phyloP scores from a whole-genome alignment of 2,797 vertebrate species.

The Pseudomugil gertrudae region DNA sequence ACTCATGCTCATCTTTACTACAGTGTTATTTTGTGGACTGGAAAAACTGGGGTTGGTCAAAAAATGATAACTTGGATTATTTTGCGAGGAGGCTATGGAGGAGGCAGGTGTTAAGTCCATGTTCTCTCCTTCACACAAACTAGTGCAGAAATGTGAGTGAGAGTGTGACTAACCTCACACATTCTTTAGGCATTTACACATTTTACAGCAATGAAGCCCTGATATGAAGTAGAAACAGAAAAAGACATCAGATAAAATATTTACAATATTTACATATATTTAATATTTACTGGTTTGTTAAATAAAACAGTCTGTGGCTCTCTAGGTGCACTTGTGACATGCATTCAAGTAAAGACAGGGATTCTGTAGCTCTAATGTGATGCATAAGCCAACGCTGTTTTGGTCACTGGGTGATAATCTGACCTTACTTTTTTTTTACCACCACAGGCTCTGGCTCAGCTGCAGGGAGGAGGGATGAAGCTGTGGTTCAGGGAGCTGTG shows the following conservation, averaged over 20 bases:
- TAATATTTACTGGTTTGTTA: neutral
- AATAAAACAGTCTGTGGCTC: neutral
- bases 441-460: no score
- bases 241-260: neutral
- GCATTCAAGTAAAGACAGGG: no score
- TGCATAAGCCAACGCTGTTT: no score
- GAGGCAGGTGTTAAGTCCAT: neutral
- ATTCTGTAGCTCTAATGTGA: no score
- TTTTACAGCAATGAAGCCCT: neutral
- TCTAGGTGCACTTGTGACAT: no score
- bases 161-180: neutral
- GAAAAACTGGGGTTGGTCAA: neutral
- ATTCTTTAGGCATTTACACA: neutral
- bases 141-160: neutral
- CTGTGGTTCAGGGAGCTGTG: no score
- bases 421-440: no score
- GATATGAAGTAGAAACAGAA: no score
- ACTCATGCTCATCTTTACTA: neutral
- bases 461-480: no score
- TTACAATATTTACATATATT: no score
- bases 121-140: neutral
- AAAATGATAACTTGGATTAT: neutral
- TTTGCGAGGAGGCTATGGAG: neutral
- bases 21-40: neutral
- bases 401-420: no score